Evolutionary conservation across 2,888 invertebrate genomes (phyloP).

Genomic region (Drosophila diplacantha): DNA sequence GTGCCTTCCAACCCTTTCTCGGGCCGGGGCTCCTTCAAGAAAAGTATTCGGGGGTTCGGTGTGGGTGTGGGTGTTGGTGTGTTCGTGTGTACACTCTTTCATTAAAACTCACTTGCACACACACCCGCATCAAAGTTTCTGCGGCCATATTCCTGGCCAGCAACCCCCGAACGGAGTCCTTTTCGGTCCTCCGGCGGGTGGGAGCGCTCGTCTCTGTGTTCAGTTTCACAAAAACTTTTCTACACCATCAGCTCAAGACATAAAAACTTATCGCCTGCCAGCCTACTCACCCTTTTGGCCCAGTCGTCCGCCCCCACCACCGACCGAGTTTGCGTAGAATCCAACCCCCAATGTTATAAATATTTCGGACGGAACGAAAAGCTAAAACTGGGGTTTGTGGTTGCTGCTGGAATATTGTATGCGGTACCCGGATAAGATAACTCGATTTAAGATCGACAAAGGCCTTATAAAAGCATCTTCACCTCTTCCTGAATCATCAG

Average conservation of each 20-base stretch:
- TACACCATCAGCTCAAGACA: slow-evolving; percentile 73
- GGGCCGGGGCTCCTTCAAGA: slow-evolving; percentile 36
- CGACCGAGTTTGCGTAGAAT: slow-evolving; percentile 39
- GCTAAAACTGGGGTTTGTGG: slow-evolving; percentile 22
- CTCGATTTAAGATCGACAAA: slow-evolving; percentile 10
- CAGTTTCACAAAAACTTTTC: slow-evolving; percentile 65
- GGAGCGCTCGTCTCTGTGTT: slow-evolving; percentile 23
- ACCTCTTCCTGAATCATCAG: background rate
- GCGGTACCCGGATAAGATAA: slow-evolving; percentile 13
- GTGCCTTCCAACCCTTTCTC: slow-evolving; percentile 26
- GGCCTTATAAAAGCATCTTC: slow-evolving; percentile 3
- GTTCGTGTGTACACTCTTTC: slow-evolving; percentile 43
- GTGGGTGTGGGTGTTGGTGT: slow-evolving; percentile 5
- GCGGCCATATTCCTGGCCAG: slow-evolving; percentile 60
- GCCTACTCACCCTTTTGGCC: slow-evolving; percentile 11
- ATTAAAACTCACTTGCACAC: slow-evolving; percentile 48
- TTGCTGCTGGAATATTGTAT: slow-evolving; percentile 17
- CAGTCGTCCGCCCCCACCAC: slow-evolving; percentile 4
- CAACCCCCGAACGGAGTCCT: slow-evolving; percentile 50
- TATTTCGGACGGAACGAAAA: slow-evolving; percentile 19
- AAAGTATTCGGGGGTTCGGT: slow-evolving; percentile 19
- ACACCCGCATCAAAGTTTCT: slow-evolving; percentile 61
- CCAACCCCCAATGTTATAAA: slow-evolving; percentile 53
- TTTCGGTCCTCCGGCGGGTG: slow-evolving; percentile 22
- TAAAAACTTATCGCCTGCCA: slow-evolving; percentile 70